These are phyloP conservation scores for Natrix natrix DNA, from an alignment of 2,797 vertebrate genomes.

Conservation along the genomic window DNA sequence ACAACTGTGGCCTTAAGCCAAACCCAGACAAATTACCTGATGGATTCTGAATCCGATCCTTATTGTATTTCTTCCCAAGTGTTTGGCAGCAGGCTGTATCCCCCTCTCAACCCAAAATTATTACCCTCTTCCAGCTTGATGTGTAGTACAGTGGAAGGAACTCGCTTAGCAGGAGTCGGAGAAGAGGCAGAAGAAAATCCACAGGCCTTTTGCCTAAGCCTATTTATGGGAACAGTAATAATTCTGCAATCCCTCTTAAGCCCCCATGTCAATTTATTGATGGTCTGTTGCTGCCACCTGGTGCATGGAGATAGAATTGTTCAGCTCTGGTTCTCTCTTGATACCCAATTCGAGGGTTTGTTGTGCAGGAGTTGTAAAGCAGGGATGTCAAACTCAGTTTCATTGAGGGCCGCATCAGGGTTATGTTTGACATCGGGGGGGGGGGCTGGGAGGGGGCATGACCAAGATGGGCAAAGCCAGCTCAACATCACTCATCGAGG, in stretches of 20 bases:
- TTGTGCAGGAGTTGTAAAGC: too few species aligned
- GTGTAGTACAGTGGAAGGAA: not conserved
- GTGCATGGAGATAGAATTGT: not conserved
- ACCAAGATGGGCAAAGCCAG: too few species aligned
- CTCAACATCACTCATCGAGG: too few species aligned
- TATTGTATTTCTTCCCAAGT: not conserved
- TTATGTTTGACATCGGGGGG: too few species aligned
- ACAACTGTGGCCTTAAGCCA: not conserved
- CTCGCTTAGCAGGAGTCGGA: not conserved
- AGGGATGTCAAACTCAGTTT: too few species aligned
- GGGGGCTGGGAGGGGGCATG: too few species aligned
- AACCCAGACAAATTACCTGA: not conserved
- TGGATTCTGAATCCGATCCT: not conserved
- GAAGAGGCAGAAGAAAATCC: not conserved
- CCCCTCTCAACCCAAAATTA: not conserved
- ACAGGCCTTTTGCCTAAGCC: not conserved
- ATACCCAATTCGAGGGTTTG: not conserved
- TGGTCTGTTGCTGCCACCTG: slow-evolving; percentile 10
- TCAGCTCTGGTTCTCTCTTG: not conserved
- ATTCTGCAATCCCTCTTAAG: not conserved
- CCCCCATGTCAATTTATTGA: not conserved
- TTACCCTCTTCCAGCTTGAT: not conserved
- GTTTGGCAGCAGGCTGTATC: not conserved
- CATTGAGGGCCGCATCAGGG: too few species aligned
- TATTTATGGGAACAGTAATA: not conserved